phyloP scores from a whole-genome alignment of 1,140 invertebrate species.

The Diachasmimorpha longicaudata region DNA sequence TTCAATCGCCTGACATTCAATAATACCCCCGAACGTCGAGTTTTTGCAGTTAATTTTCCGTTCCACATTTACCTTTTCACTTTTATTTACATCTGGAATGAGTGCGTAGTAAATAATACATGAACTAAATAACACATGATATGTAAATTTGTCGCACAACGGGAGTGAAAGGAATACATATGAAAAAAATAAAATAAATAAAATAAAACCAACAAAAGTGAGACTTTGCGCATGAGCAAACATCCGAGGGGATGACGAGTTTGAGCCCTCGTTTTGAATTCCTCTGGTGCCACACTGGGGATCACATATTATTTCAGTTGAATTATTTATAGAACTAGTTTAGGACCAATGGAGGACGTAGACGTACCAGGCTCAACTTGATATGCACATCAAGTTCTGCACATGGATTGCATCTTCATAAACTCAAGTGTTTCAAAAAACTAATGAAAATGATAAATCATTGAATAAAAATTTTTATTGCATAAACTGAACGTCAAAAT shows the following conservation, averaged over 20 bases:
- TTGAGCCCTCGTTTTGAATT: slow-evolving; percentile 15
- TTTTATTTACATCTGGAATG: neutral
- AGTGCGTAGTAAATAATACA: slow-evolving; percentile 6
- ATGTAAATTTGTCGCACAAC: neutral
- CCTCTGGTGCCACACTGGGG: slow-evolving; percentile 12
- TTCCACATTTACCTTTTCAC: neutral
- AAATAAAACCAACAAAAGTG: neutral
- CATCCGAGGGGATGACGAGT: neutral
- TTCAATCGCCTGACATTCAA: too few relatives aligned
- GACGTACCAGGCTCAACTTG: too few relatives aligned
- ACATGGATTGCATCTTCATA: too few relatives aligned
- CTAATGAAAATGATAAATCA: too few relatives aligned
- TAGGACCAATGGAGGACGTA: neutral
- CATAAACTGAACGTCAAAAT: too few relatives aligned
- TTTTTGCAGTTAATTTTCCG: neutral
- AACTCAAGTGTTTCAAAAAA: too few relatives aligned
- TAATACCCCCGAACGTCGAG: neutral
- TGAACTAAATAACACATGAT: slow-evolving; percentile 2
- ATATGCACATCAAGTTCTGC: too few relatives aligned
- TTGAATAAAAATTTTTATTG: too few relatives aligned
- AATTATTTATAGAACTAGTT: slow-evolving; percentile 48
- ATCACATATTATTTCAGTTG: slow-evolving; percentile 44
- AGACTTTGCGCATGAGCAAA: neutral
- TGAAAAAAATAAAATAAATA: neutral
- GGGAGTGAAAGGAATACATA: neutral